These are phyloP conservation scores for Brachypodius melanocephalos DNA, from an alignment of 2,113 vertebrate genomes.

Conservation along the genomic window DNA sequence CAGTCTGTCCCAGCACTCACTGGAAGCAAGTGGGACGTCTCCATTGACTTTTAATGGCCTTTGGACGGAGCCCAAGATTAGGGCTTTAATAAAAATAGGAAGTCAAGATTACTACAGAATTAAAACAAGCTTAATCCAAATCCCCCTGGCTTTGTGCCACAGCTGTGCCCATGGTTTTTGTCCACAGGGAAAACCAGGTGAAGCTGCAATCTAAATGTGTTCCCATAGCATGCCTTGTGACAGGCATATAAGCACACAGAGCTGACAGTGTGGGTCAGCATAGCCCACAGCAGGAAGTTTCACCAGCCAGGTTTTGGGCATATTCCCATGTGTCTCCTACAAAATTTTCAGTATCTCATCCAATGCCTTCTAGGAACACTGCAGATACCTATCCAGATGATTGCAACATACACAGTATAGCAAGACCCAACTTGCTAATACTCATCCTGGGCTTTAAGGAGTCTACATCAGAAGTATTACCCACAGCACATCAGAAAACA, in stretches of 20 bases:
- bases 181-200: background rate
- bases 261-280: background rate
- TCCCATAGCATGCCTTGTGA: background rate
- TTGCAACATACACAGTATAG: background rate
- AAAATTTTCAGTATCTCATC: background rate
- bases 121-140: constrained; percentile 56
- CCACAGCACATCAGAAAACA: background rate
- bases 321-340: background rate
- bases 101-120: constrained; percentile 31
- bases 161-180: background rate
- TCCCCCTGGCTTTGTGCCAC: background rate
- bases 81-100: constrained; percentile 30
- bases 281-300: rapidly evolving
- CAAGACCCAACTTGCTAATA: rapidly evolving
- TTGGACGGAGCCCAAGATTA: background rate
- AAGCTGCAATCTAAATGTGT: background rate
- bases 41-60: background rate
- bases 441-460: background rate
- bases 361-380: background rate
- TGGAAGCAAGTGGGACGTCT: background rate
- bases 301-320: background rate
- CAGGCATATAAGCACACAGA: rapidly evolving
- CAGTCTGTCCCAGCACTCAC: background rate
- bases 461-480: background rate
- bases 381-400: rapidly evolving